Evolutionary conservation across 92 coral and sea anemone genomes (phyloP).

Genomic region (Phenganax marumi): DNA sequence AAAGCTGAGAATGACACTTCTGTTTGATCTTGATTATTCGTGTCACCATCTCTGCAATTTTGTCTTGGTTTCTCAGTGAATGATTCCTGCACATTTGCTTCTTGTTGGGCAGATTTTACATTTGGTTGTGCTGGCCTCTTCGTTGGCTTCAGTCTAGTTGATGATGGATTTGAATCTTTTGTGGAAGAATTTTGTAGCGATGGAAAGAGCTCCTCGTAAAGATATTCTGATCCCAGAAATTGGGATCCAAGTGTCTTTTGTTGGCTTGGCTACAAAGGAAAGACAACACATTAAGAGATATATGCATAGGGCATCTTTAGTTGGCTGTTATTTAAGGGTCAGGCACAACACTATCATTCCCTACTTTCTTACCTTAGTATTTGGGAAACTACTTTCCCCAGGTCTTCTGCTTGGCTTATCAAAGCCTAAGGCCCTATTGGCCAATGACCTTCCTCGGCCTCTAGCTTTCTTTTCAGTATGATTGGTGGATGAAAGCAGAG

Average conservation of each 20-base stretch:
- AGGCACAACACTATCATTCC: neutral
- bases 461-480: neutral
- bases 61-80: no score
- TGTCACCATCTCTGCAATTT: neutral
- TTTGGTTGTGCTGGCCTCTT: neutral
- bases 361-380: neutral
- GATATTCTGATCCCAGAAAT: constrained; percentile 29
- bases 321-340: neutral
- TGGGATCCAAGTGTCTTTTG: neutral
- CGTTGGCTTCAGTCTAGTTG: neutral
- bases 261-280: neutral
- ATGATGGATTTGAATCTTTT: neutral
- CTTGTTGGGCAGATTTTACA: neutral
- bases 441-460: constrained; percentile 54
- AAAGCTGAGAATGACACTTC: neutral
- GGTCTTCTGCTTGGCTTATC: constrained; percentile 59
- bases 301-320: neutral
- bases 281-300: neutral
- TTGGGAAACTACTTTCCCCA: constrained; percentile 9
- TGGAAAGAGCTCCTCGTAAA: constrained; percentile 33
- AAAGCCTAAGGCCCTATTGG: constrained; percentile 35
- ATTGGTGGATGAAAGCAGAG: neutral
- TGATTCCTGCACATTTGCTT: neutral
- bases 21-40: neutral
- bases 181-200: neutral